Percentiles rank a stretch among this genome's conserved stretches.
Evolutionary conservation across 2,113 vertebrate genomes (phyloP).

Genomic region (Hydropotes inermis): DNA sequence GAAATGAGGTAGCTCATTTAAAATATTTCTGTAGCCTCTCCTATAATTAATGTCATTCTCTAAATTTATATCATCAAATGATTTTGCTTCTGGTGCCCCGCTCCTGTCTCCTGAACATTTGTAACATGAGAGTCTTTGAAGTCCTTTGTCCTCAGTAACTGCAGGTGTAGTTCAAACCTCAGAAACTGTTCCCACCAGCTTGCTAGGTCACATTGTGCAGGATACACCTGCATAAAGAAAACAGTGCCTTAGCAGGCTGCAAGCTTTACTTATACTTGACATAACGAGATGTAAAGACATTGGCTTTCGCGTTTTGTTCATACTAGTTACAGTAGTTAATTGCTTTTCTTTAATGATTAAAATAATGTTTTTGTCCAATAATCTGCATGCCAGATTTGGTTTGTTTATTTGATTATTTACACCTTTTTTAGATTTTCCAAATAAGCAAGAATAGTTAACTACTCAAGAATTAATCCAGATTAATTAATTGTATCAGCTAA

Average conservation of each 20-base stretch:
- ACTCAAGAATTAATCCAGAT: neutral
- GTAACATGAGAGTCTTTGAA: neutral
- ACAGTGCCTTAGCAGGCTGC: neutral
- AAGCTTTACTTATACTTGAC: neutral
- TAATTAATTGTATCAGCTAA: neutral
- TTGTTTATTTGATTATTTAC: neutral
- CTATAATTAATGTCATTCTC: neutral
- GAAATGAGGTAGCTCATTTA: neutral
- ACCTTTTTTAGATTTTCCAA: neutral
- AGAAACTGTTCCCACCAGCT: neutral
- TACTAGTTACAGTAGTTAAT: neutral
- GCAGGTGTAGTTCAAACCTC: neutral
- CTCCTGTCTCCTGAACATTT: neutral
- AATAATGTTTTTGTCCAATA: neutral
- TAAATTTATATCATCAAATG: neutral
- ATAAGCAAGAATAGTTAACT: neutral
- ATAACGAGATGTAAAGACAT: neutral
- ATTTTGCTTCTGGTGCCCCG: neutral
- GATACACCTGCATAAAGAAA: neutral
- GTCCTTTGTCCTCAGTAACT: neutral
- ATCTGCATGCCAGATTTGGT: neutral
- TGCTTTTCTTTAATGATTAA: neutral
- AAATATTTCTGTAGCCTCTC: neutral
- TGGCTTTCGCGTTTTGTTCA: rapidly evolving
- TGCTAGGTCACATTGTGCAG: neutral